Percentiles rank a stretch among this genome's conserved stretches.
Conservation (phyloP, 2,888 invertebrate species). For the Tetramorium bicarinatum region DNA sequence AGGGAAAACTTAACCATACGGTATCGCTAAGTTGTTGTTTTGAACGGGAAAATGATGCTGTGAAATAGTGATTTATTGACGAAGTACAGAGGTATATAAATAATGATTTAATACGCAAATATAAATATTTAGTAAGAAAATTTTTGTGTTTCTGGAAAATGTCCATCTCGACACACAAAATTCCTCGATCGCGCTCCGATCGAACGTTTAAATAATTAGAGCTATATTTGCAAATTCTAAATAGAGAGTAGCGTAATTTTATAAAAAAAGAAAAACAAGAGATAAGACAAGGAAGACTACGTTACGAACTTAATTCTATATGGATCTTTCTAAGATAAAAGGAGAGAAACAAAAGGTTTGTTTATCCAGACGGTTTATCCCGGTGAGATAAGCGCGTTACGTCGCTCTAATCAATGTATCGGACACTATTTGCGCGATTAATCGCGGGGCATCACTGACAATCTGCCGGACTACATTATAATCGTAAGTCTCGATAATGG, state of each 20-base stretch:
- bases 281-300: conserved; percentile 17
- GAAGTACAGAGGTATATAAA: conserved; percentile 80
- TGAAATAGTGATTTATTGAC: conserved; percentile 85
- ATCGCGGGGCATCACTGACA: conserved; percentile 37
- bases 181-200: conserved; percentile 34
- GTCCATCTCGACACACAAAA: conserved; percentile 42
- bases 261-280: conserved; percentile 18
- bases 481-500: conserved; percentile 38
- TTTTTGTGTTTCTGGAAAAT: conserved; percentile 35
- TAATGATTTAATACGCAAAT: conserved; percentile 82
- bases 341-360: background rate
- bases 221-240: conserved; percentile 56
- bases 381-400: conserved; percentile 44
- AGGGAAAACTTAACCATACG: conserved; percentile 66
- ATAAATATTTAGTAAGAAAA: conserved; percentile 83
- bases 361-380: conserved; percentile 30
- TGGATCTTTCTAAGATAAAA: conserved; percentile 13
- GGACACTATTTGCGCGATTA: conserved; percentile 22
- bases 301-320: conserved; percentile 44
- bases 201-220: conserved; percentile 47
- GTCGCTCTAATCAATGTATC: conserved; percentile 49
- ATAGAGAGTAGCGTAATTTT: conserved; percentile 53
- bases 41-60: conserved; percentile 83
- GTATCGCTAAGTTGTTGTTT: conserved; percentile 77
- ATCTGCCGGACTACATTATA: conserved; percentile 38